phyloP scores from a whole-genome alignment of 1,140 invertebrate species.

The Neodiprion virginianus region DNA sequence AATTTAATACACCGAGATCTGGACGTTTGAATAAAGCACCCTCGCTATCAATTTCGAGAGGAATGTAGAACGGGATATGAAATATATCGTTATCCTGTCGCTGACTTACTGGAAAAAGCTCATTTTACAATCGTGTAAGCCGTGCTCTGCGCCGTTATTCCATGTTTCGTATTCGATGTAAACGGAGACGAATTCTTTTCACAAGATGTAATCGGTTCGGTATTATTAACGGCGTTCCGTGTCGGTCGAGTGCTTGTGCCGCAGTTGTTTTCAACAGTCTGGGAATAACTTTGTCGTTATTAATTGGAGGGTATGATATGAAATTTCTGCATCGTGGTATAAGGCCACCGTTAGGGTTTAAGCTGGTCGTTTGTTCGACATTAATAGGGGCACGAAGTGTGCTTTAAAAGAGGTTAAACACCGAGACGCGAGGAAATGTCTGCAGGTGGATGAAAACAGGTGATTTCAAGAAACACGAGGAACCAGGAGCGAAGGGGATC shows the following conservation, averaged over 20 bases:
- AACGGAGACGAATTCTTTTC: too few species aligned
- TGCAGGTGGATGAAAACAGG: slow-evolving; percentile 21
- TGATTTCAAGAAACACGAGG: slow-evolving; percentile 6
- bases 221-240: too few species aligned
- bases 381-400: neutral
- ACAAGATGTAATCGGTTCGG: too few species aligned
- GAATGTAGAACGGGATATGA: too few species aligned
- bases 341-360: neutral
- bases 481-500: slow-evolving; percentile 6
- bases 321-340: neutral
- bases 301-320: neutral
- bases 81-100: too few species aligned
- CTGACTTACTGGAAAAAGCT: too few species aligned
- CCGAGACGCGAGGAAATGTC: neutral
- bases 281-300: neutral
- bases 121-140: too few species aligned
- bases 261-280: neutral
- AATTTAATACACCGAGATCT: too few species aligned
- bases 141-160: too few species aligned
- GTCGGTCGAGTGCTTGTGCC: neutral
- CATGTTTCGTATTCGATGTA: too few species aligned
- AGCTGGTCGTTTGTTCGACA: neutral
- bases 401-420: neutral
- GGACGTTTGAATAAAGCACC: too few species aligned
- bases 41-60: too few species aligned